Evolutionary conservation across 2,888 invertebrate species (phyloP).

Genomic region (Heteromurus nitidus): DNA sequence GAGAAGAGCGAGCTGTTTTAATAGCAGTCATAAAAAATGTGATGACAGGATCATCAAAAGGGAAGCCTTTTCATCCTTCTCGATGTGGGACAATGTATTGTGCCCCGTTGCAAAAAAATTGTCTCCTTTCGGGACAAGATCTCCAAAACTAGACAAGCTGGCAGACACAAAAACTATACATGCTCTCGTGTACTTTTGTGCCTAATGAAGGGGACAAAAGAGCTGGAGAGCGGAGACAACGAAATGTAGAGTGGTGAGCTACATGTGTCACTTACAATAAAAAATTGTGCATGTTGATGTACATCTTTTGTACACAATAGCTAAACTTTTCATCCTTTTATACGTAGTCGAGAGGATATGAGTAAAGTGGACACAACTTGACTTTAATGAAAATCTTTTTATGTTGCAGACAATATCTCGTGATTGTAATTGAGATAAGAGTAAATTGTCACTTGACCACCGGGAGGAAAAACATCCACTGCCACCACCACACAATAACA

Average conservation of each 20-base stretch:
- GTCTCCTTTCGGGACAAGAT: not conserved
- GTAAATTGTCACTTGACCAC: constrained; percentile 9
- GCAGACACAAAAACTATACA: no score
- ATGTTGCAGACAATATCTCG: not conserved
- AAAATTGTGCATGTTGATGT: no score
- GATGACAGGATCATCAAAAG: constrained; percentile 18
- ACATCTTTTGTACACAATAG: not conserved
- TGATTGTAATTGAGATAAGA: constrained; percentile 15
- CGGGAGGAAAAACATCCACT: not conserved
- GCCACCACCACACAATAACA: constrained; percentile 2
- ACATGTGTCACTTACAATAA: not conserved
- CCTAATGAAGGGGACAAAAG: no score
- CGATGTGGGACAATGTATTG: no score
- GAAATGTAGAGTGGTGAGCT: no score
- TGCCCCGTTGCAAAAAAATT: not conserved
- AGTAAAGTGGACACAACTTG: no score
- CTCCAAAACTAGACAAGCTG: not conserved
- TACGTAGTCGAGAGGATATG: no score
- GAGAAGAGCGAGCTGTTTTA: constrained; percentile 21
- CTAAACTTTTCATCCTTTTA: no score
- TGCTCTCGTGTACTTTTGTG: no score
- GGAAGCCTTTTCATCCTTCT: constrained; percentile 8
- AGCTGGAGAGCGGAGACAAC: not conserved
- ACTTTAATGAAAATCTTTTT: not conserved
- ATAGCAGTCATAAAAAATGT: constrained; percentile 39